Evolutionary conservation across 1,140 invertebrate species (phyloP).

Genomic region (Thaumatotibia leucotreta): DNA sequence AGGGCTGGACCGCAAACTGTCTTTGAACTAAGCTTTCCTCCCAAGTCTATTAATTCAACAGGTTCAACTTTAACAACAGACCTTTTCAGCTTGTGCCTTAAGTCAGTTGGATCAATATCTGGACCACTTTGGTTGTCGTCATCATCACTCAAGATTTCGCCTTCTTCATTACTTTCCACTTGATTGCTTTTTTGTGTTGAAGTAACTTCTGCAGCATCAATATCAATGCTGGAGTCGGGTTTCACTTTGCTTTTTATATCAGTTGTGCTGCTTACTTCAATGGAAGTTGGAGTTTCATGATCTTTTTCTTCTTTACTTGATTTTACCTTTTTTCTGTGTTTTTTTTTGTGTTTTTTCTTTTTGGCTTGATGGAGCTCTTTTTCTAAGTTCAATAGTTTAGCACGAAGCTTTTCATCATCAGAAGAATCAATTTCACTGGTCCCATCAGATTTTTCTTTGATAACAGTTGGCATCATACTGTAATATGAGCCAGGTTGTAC

Average conservation of each 20-base stretch:
- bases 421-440: slow-evolving; percentile 74
- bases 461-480: slow-evolving; percentile 63
- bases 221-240: slow-evolving; percentile 21
- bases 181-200: slow-evolving; percentile 60
- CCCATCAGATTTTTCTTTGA: slow-evolving; percentile 65
- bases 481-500: slow-evolving; percentile 71
- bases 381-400: slow-evolving; percentile 66
- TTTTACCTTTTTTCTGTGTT: slow-evolving; percentile 64
- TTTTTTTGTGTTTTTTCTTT: slow-evolving; percentile 70
- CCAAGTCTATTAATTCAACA: slow-evolving; percentile 9
- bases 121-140: slow-evolving; percentile 39
- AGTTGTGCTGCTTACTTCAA: slow-evolving; percentile 69
- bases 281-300: slow-evolving; percentile 39
- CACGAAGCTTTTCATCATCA: slow-evolving; percentile 70
- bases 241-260: slow-evolving; percentile 53
- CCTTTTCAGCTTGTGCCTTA: slow-evolving; percentile 63
- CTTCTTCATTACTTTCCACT: slow-evolving; percentile 72
- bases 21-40: slow-evolving; percentile 29
- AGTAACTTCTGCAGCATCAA: slow-evolving; percentile 48
- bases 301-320: slow-evolving; percentile 57
- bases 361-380: slow-evolving; percentile 65
- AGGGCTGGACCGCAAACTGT: slow-evolving; percentile 78
- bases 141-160: slow-evolving; percentile 71
- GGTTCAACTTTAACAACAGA: slow-evolving; percentile 25
- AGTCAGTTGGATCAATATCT: slow-evolving; percentile 65